phyloP scores from a whole-genome alignment of 2,888 invertebrate species.

The Colletes collaris region DNA sequence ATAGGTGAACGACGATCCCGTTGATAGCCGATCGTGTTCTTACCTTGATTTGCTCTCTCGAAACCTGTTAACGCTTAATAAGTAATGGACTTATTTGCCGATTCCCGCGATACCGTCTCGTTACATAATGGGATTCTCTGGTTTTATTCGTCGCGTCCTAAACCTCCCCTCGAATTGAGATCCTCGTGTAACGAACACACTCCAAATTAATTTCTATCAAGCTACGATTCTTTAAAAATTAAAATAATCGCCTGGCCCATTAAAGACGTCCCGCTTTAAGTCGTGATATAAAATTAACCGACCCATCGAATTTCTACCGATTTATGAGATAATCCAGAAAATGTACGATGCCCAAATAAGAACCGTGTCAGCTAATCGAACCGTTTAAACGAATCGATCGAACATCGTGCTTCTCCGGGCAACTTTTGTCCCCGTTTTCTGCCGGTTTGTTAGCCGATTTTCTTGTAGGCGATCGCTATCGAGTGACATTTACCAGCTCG shows the following conservation, averaged over 20 bases:
- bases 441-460: neutral
- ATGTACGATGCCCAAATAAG: no score
- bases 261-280: conserved; percentile 26
- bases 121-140: conserved; percentile 42
- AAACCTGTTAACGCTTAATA: conserved; percentile 58
- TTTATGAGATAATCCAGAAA: no score
- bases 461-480: conserved; percentile 35
- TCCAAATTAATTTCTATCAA: no score
- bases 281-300: neutral
- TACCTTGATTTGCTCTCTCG: conserved; percentile 54
- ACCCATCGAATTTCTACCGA: no score
- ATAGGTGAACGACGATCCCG: conserved; percentile 58
- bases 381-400: neutral
- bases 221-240: no score
- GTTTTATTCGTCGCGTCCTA: conserved; percentile 15
- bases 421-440: neutral
- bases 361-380: no score
- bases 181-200: neutral
- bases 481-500: conserved; percentile 52
- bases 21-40: conserved; percentile 56
- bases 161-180: neutral
- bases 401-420: no score
- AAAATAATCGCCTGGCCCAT: no score
- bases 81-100: conserved; percentile 58
- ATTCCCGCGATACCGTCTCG: conserved; percentile 31